A percentile compares a stretch with the other conserved stretches of the same genome.
Evolutionary conservation across 2,113 vertebrate genomes (phyloP).

Genomic region (Elephas maximus): DNA sequence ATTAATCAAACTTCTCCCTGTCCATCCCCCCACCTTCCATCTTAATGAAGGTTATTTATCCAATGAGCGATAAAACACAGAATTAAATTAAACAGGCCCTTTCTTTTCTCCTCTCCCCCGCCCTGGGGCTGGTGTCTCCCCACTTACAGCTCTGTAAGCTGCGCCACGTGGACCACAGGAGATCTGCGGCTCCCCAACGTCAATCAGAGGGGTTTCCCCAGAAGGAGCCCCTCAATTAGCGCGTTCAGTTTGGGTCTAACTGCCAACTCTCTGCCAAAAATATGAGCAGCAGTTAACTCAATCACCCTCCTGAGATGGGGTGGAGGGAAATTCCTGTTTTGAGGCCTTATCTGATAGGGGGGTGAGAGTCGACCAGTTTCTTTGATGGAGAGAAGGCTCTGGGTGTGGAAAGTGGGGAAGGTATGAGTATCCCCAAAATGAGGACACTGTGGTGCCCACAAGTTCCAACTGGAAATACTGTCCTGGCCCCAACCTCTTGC

Average conservation of each 20-base stretch:
- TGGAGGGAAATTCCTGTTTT: background rate
- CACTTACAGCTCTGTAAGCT: slow-evolving; percentile 58
- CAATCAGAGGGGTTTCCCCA: background rate
- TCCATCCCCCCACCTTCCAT: slow-evolving; percentile 75
- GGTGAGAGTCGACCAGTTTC: background rate
- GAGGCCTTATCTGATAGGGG: background rate
- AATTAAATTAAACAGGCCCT: slow-evolving; percentile 69
- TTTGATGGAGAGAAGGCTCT: background rate
- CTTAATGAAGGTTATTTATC: slow-evolving; percentile 86
- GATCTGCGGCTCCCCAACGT: background rate
- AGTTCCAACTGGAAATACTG: background rate
- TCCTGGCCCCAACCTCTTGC: background rate
- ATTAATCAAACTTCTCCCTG: slow-evolving; percentile 86
- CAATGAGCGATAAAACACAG: slow-evolving; percentile 39
- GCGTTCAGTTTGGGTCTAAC: background rate
- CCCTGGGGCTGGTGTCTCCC: background rate
- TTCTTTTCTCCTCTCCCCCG: background rate
- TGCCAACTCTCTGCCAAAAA: slow-evolving; percentile 32
- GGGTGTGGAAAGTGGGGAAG: background rate
- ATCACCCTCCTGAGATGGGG: background rate
- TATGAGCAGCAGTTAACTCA: background rate
- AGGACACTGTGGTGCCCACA: background rate
- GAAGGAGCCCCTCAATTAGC: background rate
- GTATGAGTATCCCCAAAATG: background rate
- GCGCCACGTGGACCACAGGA: background rate